Evolutionary conservation across 2,888 invertebrate species (phyloP).

Genomic region (Amiota communis): DNA sequence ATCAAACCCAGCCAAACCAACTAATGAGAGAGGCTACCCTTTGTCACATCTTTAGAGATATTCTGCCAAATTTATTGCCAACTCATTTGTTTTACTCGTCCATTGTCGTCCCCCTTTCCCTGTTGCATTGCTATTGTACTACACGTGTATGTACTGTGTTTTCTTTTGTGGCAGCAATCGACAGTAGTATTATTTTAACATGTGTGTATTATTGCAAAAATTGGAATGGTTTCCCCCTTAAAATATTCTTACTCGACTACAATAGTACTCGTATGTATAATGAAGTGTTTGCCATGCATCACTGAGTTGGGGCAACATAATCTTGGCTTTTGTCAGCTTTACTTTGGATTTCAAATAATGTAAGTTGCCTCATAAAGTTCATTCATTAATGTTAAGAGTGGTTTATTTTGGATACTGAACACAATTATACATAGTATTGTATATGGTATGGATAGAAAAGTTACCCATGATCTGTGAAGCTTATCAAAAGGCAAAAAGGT

Average conservation of each 20-base stretch:
- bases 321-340: not conserved
- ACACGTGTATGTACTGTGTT: constrained; percentile 7
- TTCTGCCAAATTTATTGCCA: constrained; percentile 52
- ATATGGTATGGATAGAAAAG: too few species aligned
- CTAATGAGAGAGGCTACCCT: constrained; percentile 5
- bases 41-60: constrained; percentile 9
- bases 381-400: too few species aligned
- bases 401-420: too few species aligned
- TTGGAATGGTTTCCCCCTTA: constrained; percentile 32
- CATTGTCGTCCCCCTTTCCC: not conserved
- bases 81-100: constrained; percentile 47
- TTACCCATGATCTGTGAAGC: too few species aligned
- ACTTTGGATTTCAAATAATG: not conserved
- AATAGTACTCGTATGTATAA: not conserved
- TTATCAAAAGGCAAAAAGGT: too few species aligned
- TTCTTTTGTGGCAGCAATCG: constrained; percentile 40
- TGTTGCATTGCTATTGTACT: constrained; percentile 16
- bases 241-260: not conserved
- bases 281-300: constrained; percentile 8
- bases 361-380: too few species aligned
- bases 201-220: constrained; percentile 49
- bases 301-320: not conserved
- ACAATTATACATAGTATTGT: too few species aligned
- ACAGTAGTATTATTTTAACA: constrained; percentile 62
- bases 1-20: not conserved